phyloP scores from a whole-genome alignment of 2,888 invertebrate genomes.

The Lasioglossum calceatum region DNA sequence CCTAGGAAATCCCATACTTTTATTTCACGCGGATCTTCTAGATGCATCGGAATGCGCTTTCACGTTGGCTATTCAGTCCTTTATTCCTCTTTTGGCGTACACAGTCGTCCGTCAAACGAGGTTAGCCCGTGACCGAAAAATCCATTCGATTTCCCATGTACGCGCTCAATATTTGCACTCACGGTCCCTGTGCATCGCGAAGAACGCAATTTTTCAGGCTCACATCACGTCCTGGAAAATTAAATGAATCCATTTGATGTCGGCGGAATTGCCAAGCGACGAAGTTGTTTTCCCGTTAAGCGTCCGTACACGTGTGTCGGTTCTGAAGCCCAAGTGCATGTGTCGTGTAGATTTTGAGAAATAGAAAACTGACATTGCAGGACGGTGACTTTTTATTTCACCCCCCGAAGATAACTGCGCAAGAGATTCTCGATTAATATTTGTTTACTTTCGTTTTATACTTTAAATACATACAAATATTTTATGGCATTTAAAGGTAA shows the following conservation, averaged over 20 bases:
- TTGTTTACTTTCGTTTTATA: neutral
- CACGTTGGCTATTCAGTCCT: neutral
- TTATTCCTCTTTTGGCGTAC: neutral
- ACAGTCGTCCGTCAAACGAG: conserved; percentile 51
- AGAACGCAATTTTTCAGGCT: neutral
- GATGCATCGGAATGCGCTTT: conserved; percentile 47
- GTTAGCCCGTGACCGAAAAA: conserved; percentile 52
- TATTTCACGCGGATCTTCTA: conserved; percentile 60
- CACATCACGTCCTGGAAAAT: conserved; percentile 1
- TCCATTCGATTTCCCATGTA: conserved; percentile 43
- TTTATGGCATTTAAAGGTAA: neutral
- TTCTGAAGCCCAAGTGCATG: neutral
- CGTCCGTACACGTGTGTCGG: neutral
- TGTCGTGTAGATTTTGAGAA: neutral
- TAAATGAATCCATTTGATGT: neutral
- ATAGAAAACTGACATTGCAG: neutral
- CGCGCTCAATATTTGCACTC: neutral
- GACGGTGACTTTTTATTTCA: neutral
- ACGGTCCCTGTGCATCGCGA: neutral
- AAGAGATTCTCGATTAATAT: neutral
- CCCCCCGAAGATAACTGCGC: neutral
- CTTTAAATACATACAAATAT: neutral
- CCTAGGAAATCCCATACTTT: conserved; percentile 72
- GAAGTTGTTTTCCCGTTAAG: neutral
- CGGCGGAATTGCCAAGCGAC: neutral